Evolutionary conservation across 2,113 vertebrate species (phyloP).

Genomic region (Marmota flaviventris): DNA sequence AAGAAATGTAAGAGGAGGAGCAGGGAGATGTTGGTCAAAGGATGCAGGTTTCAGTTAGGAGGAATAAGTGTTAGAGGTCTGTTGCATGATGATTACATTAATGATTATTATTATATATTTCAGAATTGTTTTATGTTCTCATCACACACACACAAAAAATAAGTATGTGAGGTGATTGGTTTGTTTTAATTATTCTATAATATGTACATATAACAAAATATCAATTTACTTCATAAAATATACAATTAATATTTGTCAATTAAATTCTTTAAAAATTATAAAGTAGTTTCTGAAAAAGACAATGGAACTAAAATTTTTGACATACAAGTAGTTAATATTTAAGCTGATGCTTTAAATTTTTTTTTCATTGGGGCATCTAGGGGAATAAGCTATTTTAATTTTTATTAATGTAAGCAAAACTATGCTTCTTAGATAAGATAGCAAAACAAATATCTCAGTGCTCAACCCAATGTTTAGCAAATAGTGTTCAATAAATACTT

Average conservation of each 20-base stretch:
- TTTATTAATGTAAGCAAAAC: conserved; percentile 39
- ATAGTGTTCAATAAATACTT: not conserved
- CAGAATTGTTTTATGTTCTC: not conserved
- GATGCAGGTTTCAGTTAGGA: not conserved
- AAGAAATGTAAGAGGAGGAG: not conserved
- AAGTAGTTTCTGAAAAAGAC: conserved; percentile 18
- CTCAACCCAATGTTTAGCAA: not conserved
- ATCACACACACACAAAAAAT: not conserved
- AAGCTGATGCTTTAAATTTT: not conserved
- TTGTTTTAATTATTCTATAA: too few relatives aligned
- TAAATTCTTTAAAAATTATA: not conserved
- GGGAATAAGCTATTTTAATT: not conserved
- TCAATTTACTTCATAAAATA: too few relatives aligned
- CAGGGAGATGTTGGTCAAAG: not conserved
- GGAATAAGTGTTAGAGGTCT: not conserved
- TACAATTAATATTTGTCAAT: not conserved
- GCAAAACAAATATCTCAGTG: not conserved
- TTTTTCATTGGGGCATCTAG: not conserved
- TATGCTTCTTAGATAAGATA: not conserved
- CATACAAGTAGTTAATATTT: not conserved
- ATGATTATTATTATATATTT: not conserved
- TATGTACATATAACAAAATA: too few relatives aligned
- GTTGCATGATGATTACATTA: not conserved
- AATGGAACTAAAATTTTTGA: not conserved
- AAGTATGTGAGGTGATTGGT: not conserved